Evolutionary conservation across 2,888 invertebrate species (phyloP), one percentile per base, ranked within the genome.

Genomic region (Athrips mouffetella): DNA sequence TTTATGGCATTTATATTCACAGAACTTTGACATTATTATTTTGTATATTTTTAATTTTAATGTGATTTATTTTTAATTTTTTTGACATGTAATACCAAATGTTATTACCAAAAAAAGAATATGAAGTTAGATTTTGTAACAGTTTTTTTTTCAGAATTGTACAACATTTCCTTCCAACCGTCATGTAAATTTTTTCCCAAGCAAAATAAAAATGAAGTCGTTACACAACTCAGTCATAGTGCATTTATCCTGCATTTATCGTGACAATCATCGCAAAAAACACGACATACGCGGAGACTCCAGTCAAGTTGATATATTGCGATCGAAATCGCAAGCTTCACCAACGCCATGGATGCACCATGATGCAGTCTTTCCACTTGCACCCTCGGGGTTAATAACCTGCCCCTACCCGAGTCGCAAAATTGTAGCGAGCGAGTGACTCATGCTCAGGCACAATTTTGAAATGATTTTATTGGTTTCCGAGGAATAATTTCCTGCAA

Each of bases 371-470:
- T 5, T 21, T n/a, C n/a, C n/a, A 31, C 21, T 42, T 11, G 33
- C 44, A 44, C 45, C 35, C 45, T 45, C 20, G 45, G 45, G 45
- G 45, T 45, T 23, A 45, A 45, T 18, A 45, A 45, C 45, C 45
- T 33, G 0, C 15, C 16, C 41, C n/a, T n/a, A n/a, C n/a, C n/a
- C 10, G 35, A 13, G 30, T 35, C 23, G 45, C 45, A 16, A 45
- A 35, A 45, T 45, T 35, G 45, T 27, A 42, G 16, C 29, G 23
- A 35, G 44, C 35, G 30, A 35, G 35, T 45, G 35, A 45, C 35
- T 45, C 45, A 35, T 33, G 6, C 37, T 20, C 40, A 40, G 2
- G 35, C 25, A 18, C 33, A 20, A 31, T 18, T 44, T 31, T 42
- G 42, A 42, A 42, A 42, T 42, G 16, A 31, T 44, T 44, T 44